A percentile compares a stretch with the other conserved stretches of the same genome.
Evolutionary conservation across 2,888 invertebrate genomes (phyloP).

Genomic region (Drosophila robusta): DNA sequence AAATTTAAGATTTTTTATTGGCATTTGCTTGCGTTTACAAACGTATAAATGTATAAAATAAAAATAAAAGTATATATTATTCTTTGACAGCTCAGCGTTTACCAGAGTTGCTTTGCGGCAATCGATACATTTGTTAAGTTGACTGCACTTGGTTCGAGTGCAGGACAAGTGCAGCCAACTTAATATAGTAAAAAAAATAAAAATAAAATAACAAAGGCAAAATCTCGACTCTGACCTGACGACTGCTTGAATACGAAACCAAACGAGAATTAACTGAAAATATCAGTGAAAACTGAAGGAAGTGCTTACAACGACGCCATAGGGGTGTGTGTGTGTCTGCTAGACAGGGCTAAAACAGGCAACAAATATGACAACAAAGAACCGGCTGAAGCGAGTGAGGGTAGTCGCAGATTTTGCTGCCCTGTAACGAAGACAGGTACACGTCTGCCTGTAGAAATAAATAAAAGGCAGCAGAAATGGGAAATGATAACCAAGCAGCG

Average conservation of each 20-base stretch:
- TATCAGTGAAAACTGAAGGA: slow-evolving; percentile 36
- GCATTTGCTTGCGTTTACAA: neutral
- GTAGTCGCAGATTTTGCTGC: slow-evolving; percentile 46
- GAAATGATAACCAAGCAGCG: slow-evolving; percentile 47
- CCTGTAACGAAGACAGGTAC: slow-evolving; percentile 51
- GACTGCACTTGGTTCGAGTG: slow-evolving; percentile 5
- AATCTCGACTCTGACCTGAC: slow-evolving; percentile 11
- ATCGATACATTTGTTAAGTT: slow-evolving; percentile 18
- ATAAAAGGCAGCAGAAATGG: slow-evolving; percentile 23
- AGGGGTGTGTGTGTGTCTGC: slow-evolving; percentile 29
- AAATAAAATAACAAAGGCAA: too few relatives aligned
- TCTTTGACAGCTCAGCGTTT: slow-evolving; percentile 1
- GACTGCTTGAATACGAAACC: slow-evolving; percentile 14
- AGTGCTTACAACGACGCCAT: slow-evolving; percentile 11
- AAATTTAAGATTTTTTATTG: neutral
- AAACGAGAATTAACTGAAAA: slow-evolving; percentile 29
- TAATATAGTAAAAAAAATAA: neutral
- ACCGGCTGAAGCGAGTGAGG: slow-evolving; percentile 32
- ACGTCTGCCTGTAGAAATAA: slow-evolving; percentile 22
- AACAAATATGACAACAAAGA: slow-evolving; percentile 28
- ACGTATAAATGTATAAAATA: neutral
- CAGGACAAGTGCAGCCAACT: neutral
- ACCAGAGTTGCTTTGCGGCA: neutral
- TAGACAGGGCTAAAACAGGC: slow-evolving; percentile 4
- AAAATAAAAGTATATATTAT: too few relatives aligned